A percentile compares a stretch with the other conserved stretches of the same genome.
Conservation (phyloP, 2,888 invertebrate species). For the Cetonia aurata region DNA sequence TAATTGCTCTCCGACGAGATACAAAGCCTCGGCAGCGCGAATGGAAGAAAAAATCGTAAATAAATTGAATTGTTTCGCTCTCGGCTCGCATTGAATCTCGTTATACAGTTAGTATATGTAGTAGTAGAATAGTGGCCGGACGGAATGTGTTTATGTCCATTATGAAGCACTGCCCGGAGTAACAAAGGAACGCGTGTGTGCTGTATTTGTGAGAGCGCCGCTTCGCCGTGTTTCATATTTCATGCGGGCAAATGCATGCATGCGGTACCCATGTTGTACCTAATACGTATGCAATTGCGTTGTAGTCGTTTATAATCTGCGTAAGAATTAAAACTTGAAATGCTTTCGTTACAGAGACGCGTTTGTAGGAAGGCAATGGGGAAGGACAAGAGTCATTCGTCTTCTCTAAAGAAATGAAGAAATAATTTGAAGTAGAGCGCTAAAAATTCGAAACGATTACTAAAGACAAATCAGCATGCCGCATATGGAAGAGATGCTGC, state of each 20-base stretch:
- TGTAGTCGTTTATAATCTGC: too few species aligned
- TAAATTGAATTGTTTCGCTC: conserved; percentile 34
- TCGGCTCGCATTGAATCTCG: conserved; percentile 15
- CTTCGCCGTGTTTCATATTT: conserved; percentile 22
- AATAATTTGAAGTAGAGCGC: too few species aligned
- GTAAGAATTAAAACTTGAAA: neutral
- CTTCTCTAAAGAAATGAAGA: too few species aligned
- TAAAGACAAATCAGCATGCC: too few species aligned
- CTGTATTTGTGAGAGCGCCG: neutral
- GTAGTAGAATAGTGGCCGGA: conserved; percentile 17
- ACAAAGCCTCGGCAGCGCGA: conserved; percentile 10
- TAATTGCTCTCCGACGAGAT: conserved; percentile 19
- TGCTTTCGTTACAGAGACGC: neutral
- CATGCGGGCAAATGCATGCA: conserved; percentile 10
- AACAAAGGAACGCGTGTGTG: conserved; percentile 11
- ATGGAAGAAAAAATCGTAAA: conserved; percentile 8
- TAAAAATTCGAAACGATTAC: too few species aligned
- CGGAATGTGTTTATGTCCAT: conserved; percentile 28
- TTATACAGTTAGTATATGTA: conserved; percentile 26
- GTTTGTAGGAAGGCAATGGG: too few species aligned
- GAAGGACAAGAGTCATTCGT: too few species aligned
- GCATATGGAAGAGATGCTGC: too few species aligned
- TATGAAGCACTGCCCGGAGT: conserved; percentile 24
- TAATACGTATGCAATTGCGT: neutral
- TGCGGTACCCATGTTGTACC: neutral